A percentile compares a stretch with the other conserved stretches of the same genome.
Conservation (phyloP, 2,113 vertebrate species). For the Puma concolor region DNA sequence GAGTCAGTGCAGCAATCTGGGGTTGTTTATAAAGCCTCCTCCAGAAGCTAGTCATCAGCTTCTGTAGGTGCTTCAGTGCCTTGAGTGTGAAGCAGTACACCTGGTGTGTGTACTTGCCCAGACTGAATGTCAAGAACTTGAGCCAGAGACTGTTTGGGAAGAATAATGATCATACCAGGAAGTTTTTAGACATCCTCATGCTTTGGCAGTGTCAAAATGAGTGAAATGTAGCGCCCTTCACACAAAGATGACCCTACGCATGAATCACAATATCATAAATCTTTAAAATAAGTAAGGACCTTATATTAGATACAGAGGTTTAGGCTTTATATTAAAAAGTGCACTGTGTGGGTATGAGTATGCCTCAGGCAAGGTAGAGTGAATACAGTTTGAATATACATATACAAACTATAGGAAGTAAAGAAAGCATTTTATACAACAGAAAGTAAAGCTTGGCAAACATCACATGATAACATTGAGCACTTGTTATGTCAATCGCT, state of each 20-base stretch:
- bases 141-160: constrained; percentile 34
- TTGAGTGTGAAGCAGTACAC: constrained; percentile 56
- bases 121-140: constrained; percentile 42
- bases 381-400: not conserved
- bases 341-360: not conserved
- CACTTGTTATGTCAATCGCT: not conserved
- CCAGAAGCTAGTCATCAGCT: constrained; percentile 34
- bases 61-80: constrained; percentile 28
- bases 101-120: constrained; percentile 55
- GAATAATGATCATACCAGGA: constrained; percentile 4
- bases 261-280: not conserved
- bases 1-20: constrained; percentile 66
- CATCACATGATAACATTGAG: not conserved
- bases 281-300: not conserved
- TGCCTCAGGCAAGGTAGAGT: not conserved
- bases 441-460: constrained; percentile 33
- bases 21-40: constrained; percentile 37
- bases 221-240: not conserved
- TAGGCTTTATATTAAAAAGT: not conserved
- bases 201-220: constrained; percentile 16
- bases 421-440: not conserved
- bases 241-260: not conserved
- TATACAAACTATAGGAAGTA: not conserved
- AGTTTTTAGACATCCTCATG: not conserved
- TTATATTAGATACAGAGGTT: not conserved